A percentile compares a stretch with the other conserved stretches of the same genome.
These are phyloP conservation scores for Laticauda laticaudata DNA, from an alignment of 2,113 vertebrate species.

Conservation along the genomic window DNA sequence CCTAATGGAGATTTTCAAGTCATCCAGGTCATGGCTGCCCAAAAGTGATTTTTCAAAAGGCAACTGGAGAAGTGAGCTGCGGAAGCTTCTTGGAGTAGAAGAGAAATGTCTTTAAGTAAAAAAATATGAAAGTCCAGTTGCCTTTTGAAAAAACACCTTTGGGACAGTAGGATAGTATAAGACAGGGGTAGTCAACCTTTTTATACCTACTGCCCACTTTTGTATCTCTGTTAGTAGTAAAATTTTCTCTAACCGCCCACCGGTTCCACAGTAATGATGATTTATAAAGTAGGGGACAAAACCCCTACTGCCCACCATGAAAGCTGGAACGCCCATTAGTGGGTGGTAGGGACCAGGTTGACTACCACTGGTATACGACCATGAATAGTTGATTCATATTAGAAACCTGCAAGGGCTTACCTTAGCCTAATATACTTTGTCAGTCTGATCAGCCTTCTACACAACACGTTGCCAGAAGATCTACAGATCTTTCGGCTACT, in stretches of 20 bases:
- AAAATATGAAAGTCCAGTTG: not conserved
- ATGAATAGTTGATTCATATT: constrained; percentile 46
- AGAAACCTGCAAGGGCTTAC: constrained; percentile 44
- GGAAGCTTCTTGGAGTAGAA: not conserved
- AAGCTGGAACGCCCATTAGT: too few relatives aligned
- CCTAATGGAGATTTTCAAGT: not conserved
- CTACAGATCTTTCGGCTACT: not conserved
- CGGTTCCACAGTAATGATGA: too few relatives aligned
- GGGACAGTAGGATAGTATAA: not conserved
- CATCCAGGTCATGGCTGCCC: not conserved
- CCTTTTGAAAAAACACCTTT: not conserved
- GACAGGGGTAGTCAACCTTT: too few relatives aligned
- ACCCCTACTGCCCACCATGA: too few relatives aligned
- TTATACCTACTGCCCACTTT: too few relatives aligned
- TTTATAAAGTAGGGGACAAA: too few relatives aligned
- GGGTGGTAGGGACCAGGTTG: too few relatives aligned
- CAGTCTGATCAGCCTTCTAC: not conserved
- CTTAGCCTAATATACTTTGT: constrained; percentile 36
- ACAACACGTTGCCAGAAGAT: not conserved
- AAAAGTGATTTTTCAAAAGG: not conserved
- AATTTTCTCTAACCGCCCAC: too few relatives aligned
- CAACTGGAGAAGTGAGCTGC: not conserved
- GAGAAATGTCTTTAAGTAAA: not conserved
- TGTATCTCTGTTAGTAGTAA: too few relatives aligned
- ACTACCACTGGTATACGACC: not conserved